Percentiles rank a stretch among this genome's conserved stretches.
Conservation (phyloP, 2,797 vertebrate species). For the Bryconaethiops microstoma region DNA sequence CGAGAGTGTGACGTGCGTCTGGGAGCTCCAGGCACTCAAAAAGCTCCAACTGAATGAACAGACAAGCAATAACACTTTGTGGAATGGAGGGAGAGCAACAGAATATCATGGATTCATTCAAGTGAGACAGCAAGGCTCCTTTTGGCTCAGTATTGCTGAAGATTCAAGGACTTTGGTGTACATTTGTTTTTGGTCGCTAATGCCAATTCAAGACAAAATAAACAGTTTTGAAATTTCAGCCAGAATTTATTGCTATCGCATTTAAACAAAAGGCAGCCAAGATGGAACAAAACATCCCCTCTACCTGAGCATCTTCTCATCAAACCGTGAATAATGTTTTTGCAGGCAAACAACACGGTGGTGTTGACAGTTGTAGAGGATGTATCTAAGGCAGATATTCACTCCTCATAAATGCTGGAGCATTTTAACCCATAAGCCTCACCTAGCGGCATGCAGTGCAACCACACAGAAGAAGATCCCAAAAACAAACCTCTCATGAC, state of each 20-base stretch:
- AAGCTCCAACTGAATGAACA: conserved; percentile 83
- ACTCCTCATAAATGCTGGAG: neutral
- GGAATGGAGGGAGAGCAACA: conserved; percentile 73
- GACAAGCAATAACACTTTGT: conserved; percentile 82
- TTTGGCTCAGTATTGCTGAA: neutral
- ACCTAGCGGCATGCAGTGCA: conserved; percentile 71
- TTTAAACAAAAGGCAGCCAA: neutral
- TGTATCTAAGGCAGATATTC: neutral
- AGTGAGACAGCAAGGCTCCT: conserved; percentile 64
- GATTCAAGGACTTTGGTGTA: neutral
- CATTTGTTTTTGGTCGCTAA: neutral
- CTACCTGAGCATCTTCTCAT: neutral
- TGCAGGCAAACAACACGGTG: neutral
- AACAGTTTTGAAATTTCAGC: neutral
- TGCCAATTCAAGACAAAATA: neutral
- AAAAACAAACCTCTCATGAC: conserved; percentile 77
- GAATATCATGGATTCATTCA: conserved; percentile 69
- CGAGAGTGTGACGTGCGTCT: neutral
- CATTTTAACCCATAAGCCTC: conserved; percentile 42
- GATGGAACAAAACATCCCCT: neutral
- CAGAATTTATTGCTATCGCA: neutral
- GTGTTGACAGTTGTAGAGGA: neutral
- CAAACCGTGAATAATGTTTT: neutral
- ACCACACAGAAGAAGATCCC: conserved; percentile 60
- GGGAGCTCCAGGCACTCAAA: conserved; percentile 64